phyloP scores from a whole-genome alignment of 92 coral and sea anemone species.

The Parazoanthus darwini region DNA sequence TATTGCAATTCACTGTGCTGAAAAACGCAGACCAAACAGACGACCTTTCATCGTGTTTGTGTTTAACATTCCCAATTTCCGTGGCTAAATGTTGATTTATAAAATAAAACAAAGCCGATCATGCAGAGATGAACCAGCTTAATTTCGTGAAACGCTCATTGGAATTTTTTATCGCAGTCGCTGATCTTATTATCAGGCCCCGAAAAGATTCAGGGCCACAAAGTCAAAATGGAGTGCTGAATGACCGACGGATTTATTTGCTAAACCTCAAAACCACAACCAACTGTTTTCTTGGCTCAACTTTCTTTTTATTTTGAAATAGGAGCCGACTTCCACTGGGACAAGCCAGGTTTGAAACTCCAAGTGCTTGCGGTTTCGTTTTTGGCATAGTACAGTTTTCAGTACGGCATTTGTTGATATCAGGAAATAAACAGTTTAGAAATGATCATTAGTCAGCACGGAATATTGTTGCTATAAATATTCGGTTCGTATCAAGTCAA shows the following conservation, averaged over 20 bases:
- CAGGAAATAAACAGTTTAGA: constrained; percentile 27
- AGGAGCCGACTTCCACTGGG: not conserved
- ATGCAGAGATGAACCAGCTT: not conserved
- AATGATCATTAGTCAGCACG: constrained; percentile 1
- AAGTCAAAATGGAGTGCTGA: constrained; percentile 6
- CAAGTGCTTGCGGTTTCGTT: not conserved
- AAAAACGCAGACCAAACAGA: not conserved
- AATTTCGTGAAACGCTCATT: not conserved
- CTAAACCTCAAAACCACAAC: constrained; percentile 4
- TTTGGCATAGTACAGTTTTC: not conserved
- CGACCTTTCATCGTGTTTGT: not conserved
- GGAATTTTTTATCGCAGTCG: constrained; percentile 14
- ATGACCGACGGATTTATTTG: not conserved
- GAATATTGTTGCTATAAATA: not conserved
- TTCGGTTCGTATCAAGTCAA: not conserved
- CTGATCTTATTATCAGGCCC: constrained; percentile 19
- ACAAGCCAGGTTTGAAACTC: not conserved
- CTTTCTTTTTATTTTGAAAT: not conserved
- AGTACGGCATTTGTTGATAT: constrained; percentile 1
- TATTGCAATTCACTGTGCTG: not conserved
- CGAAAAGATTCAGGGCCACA: not conserved
- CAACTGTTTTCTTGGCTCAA: not conserved
- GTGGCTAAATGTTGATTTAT: constrained; percentile 35
- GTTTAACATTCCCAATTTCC: constrained; percentile 11
- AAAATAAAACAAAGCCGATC: not conserved